A percentile compares a stretch with the other conserved stretches of the same genome.
phyloP scores from a whole-genome alignment of 2,113 vertebrate genomes.

The Ictalurus punctatus region DNA sequence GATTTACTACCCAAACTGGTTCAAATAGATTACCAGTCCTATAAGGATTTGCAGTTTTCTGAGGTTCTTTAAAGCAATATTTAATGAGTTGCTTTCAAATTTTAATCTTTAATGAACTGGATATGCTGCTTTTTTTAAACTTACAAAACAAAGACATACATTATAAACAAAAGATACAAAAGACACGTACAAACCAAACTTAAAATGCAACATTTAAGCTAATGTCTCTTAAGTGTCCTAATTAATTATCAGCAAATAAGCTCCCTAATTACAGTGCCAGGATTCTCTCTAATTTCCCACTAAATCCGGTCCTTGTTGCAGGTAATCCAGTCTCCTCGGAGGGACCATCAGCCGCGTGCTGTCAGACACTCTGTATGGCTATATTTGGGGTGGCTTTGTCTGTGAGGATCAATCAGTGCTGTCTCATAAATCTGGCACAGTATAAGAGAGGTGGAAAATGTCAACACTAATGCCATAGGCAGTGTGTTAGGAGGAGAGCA shows the following conservation, averaged over 20 bases:
- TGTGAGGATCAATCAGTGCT: slow-evolving; percentile 51
- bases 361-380: slow-evolving; percentile 41
- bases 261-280: neutral
- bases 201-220: neutral
- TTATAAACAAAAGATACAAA: neutral
- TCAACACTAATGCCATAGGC: slow-evolving; percentile 46
- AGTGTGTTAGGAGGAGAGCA: slow-evolving; percentile 42
- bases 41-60: neutral
- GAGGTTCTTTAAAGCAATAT: neutral
- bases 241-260: neutral
- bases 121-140: neutral
- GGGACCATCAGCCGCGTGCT: slow-evolving; percentile 32
- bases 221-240: neutral
- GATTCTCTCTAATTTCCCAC: slow-evolving; percentile 22
- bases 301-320: slow-evolving; percentile 40
- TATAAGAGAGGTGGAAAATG: slow-evolving; percentile 42
- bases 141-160: neutral
- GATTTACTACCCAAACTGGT: neutral
- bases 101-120: neutral
- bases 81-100: neutral
- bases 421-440: slow-evolving; percentile 52
- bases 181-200: neutral
- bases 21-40: neutral
- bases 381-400: slow-evolving; percentile 52
- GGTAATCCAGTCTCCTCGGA: slow-evolving; percentile 40